phyloP scores from a whole-genome alignment of 2,888 invertebrate species.

The Axea sp. region DNA sequence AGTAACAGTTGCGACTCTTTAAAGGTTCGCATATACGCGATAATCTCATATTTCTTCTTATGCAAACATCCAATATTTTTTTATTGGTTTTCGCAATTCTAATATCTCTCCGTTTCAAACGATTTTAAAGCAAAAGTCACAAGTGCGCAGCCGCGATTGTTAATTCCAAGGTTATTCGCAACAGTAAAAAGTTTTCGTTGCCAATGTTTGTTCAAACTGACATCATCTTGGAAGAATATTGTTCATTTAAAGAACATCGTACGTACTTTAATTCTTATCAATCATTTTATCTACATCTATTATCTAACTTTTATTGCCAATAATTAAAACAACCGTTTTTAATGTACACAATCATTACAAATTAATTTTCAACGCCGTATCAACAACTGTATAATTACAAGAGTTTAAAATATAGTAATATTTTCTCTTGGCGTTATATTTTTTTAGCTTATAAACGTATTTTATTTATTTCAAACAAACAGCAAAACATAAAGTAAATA shows the following conservation, averaged over 20 bases:
- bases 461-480: no score
- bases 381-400: no score
- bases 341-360: no score
- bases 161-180: slow-evolving; percentile 24
- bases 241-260: slow-evolving; percentile 45
- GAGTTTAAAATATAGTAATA: no score
- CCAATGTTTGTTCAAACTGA: slow-evolving; percentile 58
- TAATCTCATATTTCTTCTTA: slow-evolving; percentile 36
- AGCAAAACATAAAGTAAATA: no score
- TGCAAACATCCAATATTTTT: slow-evolving; percentile 24
- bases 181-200: neutral
- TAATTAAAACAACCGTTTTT: no score
- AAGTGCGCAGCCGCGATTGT: slow-evolving; percentile 1
- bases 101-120: slow-evolving; percentile 3
- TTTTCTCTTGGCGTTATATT: no score
- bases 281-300: no score
- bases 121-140: slow-evolving; percentile 12
- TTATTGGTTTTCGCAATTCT: slow-evolving; percentile 16
- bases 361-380: no score
- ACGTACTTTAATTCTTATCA: slow-evolving; percentile 26
- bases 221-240: slow-evolving; percentile 62
- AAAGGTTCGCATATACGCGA: slow-evolving; percentile 4
- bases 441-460: no score
- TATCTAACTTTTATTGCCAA: no score
- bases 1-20: slow-evolving; percentile 55